Percentiles rank a stretch among this genome's conserved stretches.
These are phyloP conservation scores for Propithecus perrieri DNA, from an alignment of 2,797 vertebrate genomes.

Conservation along the genomic window DNA sequence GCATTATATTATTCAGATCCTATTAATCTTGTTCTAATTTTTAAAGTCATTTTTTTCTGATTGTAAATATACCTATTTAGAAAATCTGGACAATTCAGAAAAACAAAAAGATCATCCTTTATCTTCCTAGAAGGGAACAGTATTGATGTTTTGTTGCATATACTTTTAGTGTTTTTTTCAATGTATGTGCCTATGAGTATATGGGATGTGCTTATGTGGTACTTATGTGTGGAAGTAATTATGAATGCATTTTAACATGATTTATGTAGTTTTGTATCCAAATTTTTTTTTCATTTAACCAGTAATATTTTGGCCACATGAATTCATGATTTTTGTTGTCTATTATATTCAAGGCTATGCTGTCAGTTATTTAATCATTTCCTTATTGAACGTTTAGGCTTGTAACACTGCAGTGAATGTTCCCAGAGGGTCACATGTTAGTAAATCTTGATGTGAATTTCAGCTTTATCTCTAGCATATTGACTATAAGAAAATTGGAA, in stretches of 20 bases:
- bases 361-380: not conserved
- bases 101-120: not conserved
- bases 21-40: not conserved
- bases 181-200: not conserved
- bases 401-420: not conserved
- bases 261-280: not conserved
- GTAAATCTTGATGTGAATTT: not conserved
- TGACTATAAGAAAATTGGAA: not conserved
- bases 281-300: not conserved
- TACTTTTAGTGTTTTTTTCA: not conserved
- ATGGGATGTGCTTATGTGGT: not conserved
- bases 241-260: not conserved
- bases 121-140: not conserved
- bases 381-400: not conserved
- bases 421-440: not conserved
- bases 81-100: not conserved
- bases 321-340: not conserved
- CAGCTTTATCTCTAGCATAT: not conserved
- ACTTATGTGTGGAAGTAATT: not conserved
- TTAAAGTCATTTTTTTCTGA: not conserved
- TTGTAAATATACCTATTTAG: not conserved
- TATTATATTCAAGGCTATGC: not conserved
- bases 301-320: not conserved
- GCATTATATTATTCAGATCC: not conserved
- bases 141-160: not conserved